A percentile compares a stretch with the other conserved stretches of the same genome.
These are phyloP conservation scores for Smittia aterrima DNA, from an alignment of 2,888 invertebrate genomes.

Conservation along the genomic window DNA sequence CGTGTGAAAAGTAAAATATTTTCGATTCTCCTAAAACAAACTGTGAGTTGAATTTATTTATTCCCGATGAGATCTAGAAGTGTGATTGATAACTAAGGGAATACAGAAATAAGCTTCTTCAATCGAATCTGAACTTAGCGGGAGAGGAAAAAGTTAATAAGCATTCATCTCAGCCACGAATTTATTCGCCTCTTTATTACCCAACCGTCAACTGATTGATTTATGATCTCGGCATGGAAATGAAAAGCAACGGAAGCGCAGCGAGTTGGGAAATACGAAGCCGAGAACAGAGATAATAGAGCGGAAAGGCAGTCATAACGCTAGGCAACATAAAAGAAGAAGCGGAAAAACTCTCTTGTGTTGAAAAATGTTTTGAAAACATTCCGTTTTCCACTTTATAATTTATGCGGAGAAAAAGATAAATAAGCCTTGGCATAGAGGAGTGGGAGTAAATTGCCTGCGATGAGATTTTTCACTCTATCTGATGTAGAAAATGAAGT, in stretches of 20 bases:
- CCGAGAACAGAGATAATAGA: neutral
- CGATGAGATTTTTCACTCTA: too few species aligned
- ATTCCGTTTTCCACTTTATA: neutral
- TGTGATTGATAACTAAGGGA: too few species aligned
- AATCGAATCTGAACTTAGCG: too few species aligned
- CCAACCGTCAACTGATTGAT: conserved; percentile 3
- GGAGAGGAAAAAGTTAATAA: too few species aligned
- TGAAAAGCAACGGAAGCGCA: neutral
- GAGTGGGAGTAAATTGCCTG: too few species aligned
- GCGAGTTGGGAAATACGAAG: conserved; percentile 6
- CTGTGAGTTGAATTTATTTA: too few species aligned
- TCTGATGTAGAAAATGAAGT: too few species aligned
- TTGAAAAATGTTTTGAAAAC: neutral
- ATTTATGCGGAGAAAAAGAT: neutral
- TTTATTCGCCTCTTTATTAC: neutral
- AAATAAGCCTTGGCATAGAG: neutral
- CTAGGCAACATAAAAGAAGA: neutral
- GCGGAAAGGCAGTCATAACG: neutral
- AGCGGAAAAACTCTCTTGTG: neutral
- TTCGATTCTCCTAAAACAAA: too few species aligned
- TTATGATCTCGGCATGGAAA: neutral
- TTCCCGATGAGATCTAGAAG: too few species aligned
- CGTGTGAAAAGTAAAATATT: too few species aligned
- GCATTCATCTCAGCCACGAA: neutral
- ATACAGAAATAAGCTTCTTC: too few species aligned